A percentile compares a stretch with the other conserved stretches of the same genome.
These are phyloP conservation scores for Drosophila tristis DNA, from an alignment of 1,140 invertebrate species.

Conservation along the genomic window DNA sequence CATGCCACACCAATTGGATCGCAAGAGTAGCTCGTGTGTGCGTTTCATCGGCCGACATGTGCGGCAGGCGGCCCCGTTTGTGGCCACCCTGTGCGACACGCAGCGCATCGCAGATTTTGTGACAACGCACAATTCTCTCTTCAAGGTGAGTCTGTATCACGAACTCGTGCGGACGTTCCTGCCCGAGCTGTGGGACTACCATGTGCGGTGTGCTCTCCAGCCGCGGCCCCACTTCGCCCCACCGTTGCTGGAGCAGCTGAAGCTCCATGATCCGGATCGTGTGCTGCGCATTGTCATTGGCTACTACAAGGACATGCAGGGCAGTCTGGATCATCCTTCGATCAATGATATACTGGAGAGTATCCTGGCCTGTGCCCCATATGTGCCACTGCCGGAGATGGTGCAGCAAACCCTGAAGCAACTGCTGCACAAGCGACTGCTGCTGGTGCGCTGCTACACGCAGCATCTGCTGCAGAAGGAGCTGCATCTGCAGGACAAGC, in stretches of 20 bases:
- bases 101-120: conserved; percentile 10
- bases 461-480: not conserved
- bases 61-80: not conserved
- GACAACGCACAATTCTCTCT: no score
- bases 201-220: no score
- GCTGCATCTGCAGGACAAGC: no score
- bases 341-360: conserved; percentile 18
- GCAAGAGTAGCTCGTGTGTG: no score
- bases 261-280: not conserved
- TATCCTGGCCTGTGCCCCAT: conserved; percentile 12
- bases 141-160: no score
- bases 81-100: conserved; percentile 30
- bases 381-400: conserved; percentile 31
- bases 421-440: not conserved
- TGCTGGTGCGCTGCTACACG: conserved; percentile 25
- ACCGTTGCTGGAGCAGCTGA: conserved; percentile 30
- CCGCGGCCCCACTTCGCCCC: not conserved
- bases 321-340: conserved; percentile 3
- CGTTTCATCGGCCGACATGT: no score
- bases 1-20: no score
- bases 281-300: conserved; percentile 21
- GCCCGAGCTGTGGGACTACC: not conserved
- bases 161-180: not conserved
- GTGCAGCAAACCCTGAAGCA: conserved; percentile 17
- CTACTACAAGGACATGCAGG: conserved; percentile 28